Base-by-base conservation (phyloP, 1,140 invertebrate genomes). In the Oreohelix idahoensis region DNA sequence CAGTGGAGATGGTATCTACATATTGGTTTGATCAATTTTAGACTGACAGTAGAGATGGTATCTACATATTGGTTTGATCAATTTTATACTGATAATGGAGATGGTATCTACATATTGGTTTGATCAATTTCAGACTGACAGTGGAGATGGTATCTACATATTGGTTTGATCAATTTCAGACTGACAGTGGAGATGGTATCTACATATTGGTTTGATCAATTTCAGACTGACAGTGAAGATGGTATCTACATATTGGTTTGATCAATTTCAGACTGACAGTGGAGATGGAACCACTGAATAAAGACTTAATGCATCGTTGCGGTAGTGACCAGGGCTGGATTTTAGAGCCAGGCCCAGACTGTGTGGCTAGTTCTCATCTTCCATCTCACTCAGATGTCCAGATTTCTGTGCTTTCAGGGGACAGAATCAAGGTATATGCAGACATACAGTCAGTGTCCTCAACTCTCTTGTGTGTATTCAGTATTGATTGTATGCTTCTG, bases 351-450 rank as follows among this genome's bases (percentile, higher is more conserved):
- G 93, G 93, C 11, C 83, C 86, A 29, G 92, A 92, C 74, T 87
- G 89, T 80, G 89, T 93, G 23, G 89, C 90, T 36, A 91, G 92
- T n/a, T 93, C 93, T 49, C 89, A 93, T 84, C 89, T 94, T n/a
- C 93, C 93, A 8, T 90, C 91, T 8, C 93, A 94, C 81, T 93
- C 93, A 42, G 93, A 93, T 86, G 89, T 92, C 38, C 92, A 93
- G 74, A 82, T 88, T 42, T 93, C 92, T 58, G 90, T 88, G 78
- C 87, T 94, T 32, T 92, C 90, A 29, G 86, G 89, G 36, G 76
- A 89, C 39, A 89, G 91, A 71, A 92, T 93, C 36, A 88, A 91
- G 90, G 93, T 93, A 85, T 81, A 36, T 17, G 29, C 29, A 29
- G 2, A 13, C 49, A 77, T 49, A 53, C 45, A 80, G 10, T 23